A percentile compares a stretch with the other conserved stretches of the same genome.
phyloP scores from a whole-genome alignment of 35 echinoderm and acorn worm species.

The Ptychodera flava region DNA sequence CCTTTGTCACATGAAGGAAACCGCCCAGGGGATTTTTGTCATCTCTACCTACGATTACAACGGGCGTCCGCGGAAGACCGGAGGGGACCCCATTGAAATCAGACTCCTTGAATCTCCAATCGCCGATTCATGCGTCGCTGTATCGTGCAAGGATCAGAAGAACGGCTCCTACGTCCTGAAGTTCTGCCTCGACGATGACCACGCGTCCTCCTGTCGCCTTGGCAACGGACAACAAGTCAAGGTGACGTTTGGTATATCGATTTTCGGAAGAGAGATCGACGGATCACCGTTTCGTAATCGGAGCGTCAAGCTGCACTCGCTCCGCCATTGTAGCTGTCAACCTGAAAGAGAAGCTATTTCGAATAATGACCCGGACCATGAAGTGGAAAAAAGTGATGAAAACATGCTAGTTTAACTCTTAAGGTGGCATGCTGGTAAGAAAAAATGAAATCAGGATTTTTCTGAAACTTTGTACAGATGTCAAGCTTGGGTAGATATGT shows the following conservation, averaged over 20 bases:
- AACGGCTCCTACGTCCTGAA: background rate
- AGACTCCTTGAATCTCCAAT: background rate
- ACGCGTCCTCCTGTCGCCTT: background rate
- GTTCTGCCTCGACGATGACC: background rate
- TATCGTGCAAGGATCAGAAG: background rate
- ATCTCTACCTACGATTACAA: background rate
- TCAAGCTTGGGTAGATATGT: background rate
- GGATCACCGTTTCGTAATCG: background rate
- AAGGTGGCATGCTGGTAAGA: too few species aligned
- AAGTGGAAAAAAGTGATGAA: background rate
- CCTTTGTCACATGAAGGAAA: background rate
- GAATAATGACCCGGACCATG: background rate
- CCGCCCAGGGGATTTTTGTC: background rate
- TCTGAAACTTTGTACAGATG: too few species aligned
- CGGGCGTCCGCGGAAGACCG: background rate
- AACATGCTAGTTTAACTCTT: background rate
- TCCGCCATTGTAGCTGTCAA: background rate
- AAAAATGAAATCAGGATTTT: too few species aligned
- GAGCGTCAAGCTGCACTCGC: background rate
- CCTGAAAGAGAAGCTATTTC: background rate
- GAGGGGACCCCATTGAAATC: background rate
- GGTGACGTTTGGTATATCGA: background rate
- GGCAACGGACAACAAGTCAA: background rate
- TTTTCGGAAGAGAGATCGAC: background rate
- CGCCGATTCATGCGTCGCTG: background rate